Base-by-base conservation (phyloP, 2,888 invertebrate species). In the Hydrotaea cyrtoneurina region DNA sequence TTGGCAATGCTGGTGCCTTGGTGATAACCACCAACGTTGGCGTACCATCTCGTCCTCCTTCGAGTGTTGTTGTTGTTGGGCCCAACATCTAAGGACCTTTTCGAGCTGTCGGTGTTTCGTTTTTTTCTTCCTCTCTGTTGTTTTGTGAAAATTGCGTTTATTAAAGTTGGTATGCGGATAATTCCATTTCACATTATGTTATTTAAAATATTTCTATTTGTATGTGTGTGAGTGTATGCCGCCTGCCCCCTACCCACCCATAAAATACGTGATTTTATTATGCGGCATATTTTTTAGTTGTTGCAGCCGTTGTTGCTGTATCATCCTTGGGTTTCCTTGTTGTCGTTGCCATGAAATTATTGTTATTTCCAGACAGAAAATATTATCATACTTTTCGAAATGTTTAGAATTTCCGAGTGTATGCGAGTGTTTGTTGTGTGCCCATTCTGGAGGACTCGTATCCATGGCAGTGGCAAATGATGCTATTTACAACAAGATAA, bases 161-260 rank as follows among this genome's bases (percentile, higher is more conserved):
- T 78, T 82, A 76, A 66, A 78, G 62, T 69, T n/a, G 69, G 46
- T 74, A 80, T 78, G 62, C 64, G 53, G 17, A 75, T 78, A 82
- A 46, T 80, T 71, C 55, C 21, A 21, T 79, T 72, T 79, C 15
- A 59, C 43, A 72, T 74, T 64, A 17, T 77, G 15, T 71, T 80
- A 78, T 80, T 83, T 50, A 71, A 80, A 78, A 64, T 72, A 75
- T 78, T 78, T 78, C 62, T 62, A 46, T 11, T 62, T 50, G 43
- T 72, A 31, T 31, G 0, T 46, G 39, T 77, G 53, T 43, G 13
- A 8, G 11, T 39, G 11, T 31, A 2, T 17, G 8, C 36, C 36
- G n/a, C 64, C 36, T 17, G 17, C 36, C 64, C 39, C 19, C 23
- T 11, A 1, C 17, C 21, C 39, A 43, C 26, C 77, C 73, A 31